Evolutionary conservation across 2,113 vertebrate species (phyloP), one percentile per base, ranked within the genome.

Genomic region (Onychostruthus taczanowskii): DNA sequence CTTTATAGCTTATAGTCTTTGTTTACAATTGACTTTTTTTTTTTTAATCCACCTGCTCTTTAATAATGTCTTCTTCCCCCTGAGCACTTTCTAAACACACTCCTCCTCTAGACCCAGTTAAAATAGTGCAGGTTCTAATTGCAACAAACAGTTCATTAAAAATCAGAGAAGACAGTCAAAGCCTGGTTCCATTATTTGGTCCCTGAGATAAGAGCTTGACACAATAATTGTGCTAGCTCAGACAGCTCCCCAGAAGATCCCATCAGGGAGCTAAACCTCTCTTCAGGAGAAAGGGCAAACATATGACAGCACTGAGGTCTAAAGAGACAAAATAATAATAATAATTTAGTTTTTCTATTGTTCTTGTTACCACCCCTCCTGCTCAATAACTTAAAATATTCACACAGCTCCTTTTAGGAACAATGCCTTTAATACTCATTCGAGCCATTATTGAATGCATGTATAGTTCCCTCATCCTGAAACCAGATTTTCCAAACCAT

Each of bases 381-480:
- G 77, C 46, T 93, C 70, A 76, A 20, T 91, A 80, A 76, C 63
- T 90, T 95, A 70, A 94, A 96, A 94, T 90, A 95, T 77, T 93
- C 90, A 90, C 85, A 66, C 17, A 90, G 55, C 70, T 93, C 50
- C 59, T 74, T 88, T 96, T 86, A 83, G 92, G 19, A 94, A 63
- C 85, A 94, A 86, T 77, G 59, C 24, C 41, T 84, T 55, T 86
- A 82, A 35, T 39, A 22, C 46, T 22, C 20, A 50, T 62, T 86
- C 31, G 47, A 86, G 23, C 15, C 4, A 4, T 77, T 90, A 70
- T 30, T 96, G 39, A 84, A 93, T 82, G 41, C 52, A 68, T 63
- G 12, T 87, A 82, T 24, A 75, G 58, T 63, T 93, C 47, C 7
- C 37, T 90, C 31, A 46, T 61, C 88, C 76, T 92, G 72, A 94